Conservation (phyloP, 2,797 vertebrate species). For the Phyllotis vaccarum region DNA sequence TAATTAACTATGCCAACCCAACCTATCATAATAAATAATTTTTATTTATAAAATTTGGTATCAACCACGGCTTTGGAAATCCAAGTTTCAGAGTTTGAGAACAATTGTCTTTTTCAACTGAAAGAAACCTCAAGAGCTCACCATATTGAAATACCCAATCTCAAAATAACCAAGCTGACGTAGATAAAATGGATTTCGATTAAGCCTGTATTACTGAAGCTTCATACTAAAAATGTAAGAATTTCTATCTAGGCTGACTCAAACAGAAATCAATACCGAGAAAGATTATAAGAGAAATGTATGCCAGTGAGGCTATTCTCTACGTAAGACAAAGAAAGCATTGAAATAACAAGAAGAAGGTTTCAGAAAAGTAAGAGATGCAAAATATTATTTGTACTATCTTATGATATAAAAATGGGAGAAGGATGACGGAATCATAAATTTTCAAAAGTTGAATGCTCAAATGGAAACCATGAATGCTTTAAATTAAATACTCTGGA, state of each 20-base stretch:
- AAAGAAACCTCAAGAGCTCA: slow-evolving; percentile 48
- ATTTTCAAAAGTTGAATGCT: slow-evolving; percentile 59
- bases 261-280: slow-evolving; percentile 65
- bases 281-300: slow-evolving; percentile 47
- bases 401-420: slow-evolving; percentile 42
- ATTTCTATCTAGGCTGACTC: slow-evolving; percentile 57
- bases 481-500: slow-evolving; percentile 59
- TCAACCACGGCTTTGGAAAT: slow-evolving; percentile 21
- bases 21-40: neutral
- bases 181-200: slow-evolving; percentile 71
- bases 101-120: slow-evolving; percentile 2
- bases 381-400: slow-evolving; percentile 33
- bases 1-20: neutral
- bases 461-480: slow-evolving; percentile 21
- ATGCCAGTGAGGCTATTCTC: neutral
- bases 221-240: slow-evolving; percentile 60
- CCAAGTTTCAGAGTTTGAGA: neutral
- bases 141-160: slow-evolving; percentile 11
- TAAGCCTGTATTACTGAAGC: slow-evolving; percentile 31
- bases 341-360: slow-evolving; percentile 44
- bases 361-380: slow-evolving; percentile 29
- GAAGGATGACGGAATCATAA: slow-evolving; percentile 61
- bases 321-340: slow-evolving; percentile 50
- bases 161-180: slow-evolving; percentile 65
- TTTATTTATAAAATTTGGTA: slow-evolving; percentile 33